phyloP scores from a whole-genome alignment of 2,113 vertebrate genomes.

The Butorides virescens region DNA sequence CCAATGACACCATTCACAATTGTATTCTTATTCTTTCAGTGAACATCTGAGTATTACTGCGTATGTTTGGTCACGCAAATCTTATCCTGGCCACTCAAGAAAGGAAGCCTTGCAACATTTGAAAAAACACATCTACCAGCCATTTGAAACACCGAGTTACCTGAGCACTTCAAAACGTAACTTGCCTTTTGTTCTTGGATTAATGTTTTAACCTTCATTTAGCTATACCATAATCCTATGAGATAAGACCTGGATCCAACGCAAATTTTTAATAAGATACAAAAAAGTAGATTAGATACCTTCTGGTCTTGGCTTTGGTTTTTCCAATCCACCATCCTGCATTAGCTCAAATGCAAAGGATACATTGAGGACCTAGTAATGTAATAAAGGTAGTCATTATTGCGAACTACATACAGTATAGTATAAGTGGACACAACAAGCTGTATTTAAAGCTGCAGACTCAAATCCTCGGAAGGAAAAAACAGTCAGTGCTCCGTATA shows the following conservation, averaged over 20 bases:
- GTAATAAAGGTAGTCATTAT: not conserved
- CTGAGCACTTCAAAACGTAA: not conserved
- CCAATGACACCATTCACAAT: not conserved
- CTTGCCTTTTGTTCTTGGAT: not conserved
- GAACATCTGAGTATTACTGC: not conserved
- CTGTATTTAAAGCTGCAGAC: not conserved
- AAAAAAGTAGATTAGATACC: slow-evolving; percentile 71
- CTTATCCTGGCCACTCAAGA: not conserved
- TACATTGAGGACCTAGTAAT: slow-evolving; percentile 89
- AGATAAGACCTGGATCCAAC: not conserved
- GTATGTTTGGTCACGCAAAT: not conserved
- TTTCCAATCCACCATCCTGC: slow-evolving; percentile 96
- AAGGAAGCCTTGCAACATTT: not conserved
- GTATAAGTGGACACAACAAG: not conserved
- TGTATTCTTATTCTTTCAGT: not conserved
- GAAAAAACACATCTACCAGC: not conserved
- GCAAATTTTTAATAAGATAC: not conserved
- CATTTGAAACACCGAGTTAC: not conserved
- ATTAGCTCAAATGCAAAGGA: slow-evolving; percentile 97
- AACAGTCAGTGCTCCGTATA: not conserved
- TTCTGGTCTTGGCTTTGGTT: slow-evolving; percentile 94
- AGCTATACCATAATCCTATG: not conserved
- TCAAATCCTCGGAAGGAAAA: not conserved
- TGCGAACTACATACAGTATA: not conserved
- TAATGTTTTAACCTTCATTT: not conserved